Base-by-base conservation (phyloP, 2,797 vertebrate genomes). In the Furcifer pardalis region DNA sequence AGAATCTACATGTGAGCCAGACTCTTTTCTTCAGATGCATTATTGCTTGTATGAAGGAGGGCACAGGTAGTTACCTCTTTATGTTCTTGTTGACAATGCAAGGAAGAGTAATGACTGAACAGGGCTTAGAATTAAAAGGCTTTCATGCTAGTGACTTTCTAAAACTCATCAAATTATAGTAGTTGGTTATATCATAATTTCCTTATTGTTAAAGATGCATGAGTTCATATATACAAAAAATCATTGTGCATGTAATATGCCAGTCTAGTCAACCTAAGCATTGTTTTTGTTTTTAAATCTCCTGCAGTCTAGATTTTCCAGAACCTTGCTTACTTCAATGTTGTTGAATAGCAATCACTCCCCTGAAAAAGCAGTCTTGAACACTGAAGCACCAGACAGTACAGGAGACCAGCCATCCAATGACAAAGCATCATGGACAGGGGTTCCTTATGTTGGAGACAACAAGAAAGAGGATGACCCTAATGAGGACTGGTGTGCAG, bases 401-500 rank as follows among this genome's bases (percentile, higher is more conserved):
- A 97, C 96, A 27, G 96, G 95, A 32, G 96, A 97, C 82, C 95
- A 95, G 0, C 40, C 63, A 1, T 81, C 92, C 27, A 82, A 84
- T 66, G 94, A 91, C 42, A 96, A 96, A 81, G 83, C 93, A 0
- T 90, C 91, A 32, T 96, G 96, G 95, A 84, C 89, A 0, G 94
- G 92, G 6, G 23, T 92, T 0, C 86, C 94, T 21, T 94, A 94
- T 0, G 0, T 21, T 2, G 92, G 92, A 1, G 96, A 96, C 59
- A 88, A 94, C 1, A 95, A 96, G 5, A 97, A 97, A 90, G 96
- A 97, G 23, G 97, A 97, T 6, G 97, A 97, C 86, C 96, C 97
- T 71, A 97, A 97, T 30, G 96, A 97, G 86, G 97, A 97, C 8
- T 97, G 97, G 97, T 97, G 96, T 86, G 96, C 96, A 4, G 96